A percentile compares a stretch with the other conserved stretches of the same genome.
Conservation (phyloP, 30 jellyfish, hydroid and myxozoan species). For the Turritopsis dohrnii region DNA sequence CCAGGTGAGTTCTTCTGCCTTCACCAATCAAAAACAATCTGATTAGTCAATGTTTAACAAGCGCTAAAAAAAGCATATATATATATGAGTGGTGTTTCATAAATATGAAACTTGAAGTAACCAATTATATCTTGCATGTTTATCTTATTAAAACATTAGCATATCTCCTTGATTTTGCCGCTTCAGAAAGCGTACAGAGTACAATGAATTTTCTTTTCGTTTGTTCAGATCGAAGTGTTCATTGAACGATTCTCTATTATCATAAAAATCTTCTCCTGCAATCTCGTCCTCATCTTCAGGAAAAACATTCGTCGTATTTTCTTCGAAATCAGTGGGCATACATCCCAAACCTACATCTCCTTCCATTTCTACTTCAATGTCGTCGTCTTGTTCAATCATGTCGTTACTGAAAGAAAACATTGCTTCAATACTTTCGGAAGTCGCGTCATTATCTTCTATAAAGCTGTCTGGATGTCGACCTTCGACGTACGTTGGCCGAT, state of each 20-base stretch:
- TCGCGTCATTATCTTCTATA: neutral
- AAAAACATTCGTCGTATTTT: neutral
- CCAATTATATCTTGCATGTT: no score
- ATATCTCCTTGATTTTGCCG: neutral
- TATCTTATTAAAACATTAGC: neutral
- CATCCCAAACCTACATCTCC: neutral
- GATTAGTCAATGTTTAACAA: no score
- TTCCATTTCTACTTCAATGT: neutral
- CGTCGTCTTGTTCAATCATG: neutral
- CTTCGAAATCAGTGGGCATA: neutral
- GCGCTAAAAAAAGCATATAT: no score
- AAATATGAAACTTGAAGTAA: no score
- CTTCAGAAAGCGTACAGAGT: neutral
- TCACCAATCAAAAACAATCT: no score
- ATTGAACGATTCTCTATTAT: neutral
- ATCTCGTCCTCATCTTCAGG: neutral
- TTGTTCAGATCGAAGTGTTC: neutral
- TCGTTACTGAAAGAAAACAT: slow-evolving; percentile 7
- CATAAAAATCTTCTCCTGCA: neutral
- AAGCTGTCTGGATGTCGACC: neutral
- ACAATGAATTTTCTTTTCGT: neutral
- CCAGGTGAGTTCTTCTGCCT: no score
- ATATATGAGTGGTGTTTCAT: no score
- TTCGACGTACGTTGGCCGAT: neutral
- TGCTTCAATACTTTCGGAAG: slow-evolving; percentile 8